Base-by-base conservation (phyloP, 2,888 invertebrate genomes). In the Agrypnus murinus region DNA sequence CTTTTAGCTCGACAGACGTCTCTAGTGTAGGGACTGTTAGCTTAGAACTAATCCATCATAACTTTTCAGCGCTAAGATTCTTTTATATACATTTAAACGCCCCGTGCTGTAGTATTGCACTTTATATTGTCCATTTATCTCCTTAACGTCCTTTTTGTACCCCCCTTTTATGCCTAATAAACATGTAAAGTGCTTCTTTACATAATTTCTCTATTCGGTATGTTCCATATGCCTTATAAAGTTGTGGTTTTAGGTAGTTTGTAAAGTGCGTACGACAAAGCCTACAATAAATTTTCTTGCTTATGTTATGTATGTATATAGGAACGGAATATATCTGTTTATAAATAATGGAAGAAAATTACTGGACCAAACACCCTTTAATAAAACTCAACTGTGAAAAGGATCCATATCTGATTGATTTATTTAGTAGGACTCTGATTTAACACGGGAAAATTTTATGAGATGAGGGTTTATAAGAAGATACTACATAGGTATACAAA, bases 101-200 rank as follows among this genome's bases (percentile, higher is more conserved):
- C 75, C 75, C 74, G 57, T 71, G 70, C 69, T 69, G 69, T 72
- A 75, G 75, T 76, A 77, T 77, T 80, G 78, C 80, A 77, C 79
- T 82, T 79, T 81, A 80, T 79, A 75, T 76, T 78, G 76, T 78
- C 79, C 82, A 83, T 84, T 82, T 83, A 83, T 83, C 82, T 82
- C 81, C 77, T 73, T 74, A 77, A 78, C 78, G 77, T 79, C 78
- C 79, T 80, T 78, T 78, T 79, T 77, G 72, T 72, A 70, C 68
- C 76, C 68, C 76, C 81, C 78, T 79, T 82, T 75, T 71, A 66
- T 80, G 79, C 80, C 81, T 83, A 82, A 84, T 84, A 83, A 83
- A 84, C 83, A 83, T 84, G 83, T 83, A 84, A 83, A 84, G 82
- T 82, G 80, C 81, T 81, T 77, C 80, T 80, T 81, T 83, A 81